phyloP scores from a whole-genome alignment of 2,797 vertebrate species.

The Monodelphis domestica region DNA sequence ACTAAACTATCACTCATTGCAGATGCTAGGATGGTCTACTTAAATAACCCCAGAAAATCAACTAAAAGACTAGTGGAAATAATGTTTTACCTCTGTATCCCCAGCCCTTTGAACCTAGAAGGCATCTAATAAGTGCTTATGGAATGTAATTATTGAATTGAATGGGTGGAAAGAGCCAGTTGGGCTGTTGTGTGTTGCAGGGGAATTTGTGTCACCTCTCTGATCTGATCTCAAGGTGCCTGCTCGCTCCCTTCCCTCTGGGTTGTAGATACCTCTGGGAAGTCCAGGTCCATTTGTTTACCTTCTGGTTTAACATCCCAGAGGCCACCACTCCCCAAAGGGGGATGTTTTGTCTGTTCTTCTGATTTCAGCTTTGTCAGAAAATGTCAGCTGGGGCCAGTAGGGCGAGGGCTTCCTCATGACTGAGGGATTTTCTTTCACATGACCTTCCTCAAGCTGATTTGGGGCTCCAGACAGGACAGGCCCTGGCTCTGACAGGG shows the following conservation, averaged over 20 bases:
- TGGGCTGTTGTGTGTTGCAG: neutral
- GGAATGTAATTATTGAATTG: too few species aligned
- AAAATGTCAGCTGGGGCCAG: slow-evolving; percentile 83
- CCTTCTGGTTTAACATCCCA: slow-evolving; percentile 28
- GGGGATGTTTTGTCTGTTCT: slow-evolving; percentile 85
- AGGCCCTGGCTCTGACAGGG: slow-evolving; percentile 87
- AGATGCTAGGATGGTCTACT: too few species aligned
- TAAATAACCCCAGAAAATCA: too few species aligned
- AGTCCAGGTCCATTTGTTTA: neutral
- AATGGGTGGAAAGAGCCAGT: neutral
- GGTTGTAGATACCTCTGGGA: neutral
- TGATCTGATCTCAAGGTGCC: neutral
- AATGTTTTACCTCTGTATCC: neutral
- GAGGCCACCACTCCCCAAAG: slow-evolving; percentile 70
- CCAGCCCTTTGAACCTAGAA: neutral
- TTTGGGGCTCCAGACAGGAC: slow-evolving; percentile 89
- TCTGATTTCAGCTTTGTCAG: slow-evolving; percentile 85
- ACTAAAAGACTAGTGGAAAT: too few species aligned
- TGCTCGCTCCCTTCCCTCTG: neutral
- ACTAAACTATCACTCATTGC: too few species aligned
- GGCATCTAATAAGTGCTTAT: neutral
- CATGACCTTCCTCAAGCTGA: slow-evolving; percentile 91
- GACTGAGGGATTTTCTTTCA: slow-evolving; percentile 89
- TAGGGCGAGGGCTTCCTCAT: slow-evolving; percentile 86
- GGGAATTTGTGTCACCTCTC: neutral